Conservation (phyloP, 2,888 invertebrate species). For the Hartigia nigra region DNA sequence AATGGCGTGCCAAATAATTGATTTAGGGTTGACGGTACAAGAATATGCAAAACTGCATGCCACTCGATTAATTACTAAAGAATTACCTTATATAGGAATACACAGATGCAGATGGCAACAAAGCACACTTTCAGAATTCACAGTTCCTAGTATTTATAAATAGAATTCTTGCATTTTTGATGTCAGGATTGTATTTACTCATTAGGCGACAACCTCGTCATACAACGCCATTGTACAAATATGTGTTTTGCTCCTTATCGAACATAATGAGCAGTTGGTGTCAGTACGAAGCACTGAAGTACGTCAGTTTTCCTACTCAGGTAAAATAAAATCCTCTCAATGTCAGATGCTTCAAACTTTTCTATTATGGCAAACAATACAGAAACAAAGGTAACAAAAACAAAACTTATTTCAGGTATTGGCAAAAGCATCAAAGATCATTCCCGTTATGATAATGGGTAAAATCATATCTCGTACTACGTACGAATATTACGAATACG, state of each 20-base stretch:
- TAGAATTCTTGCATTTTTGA: constrained; percentile 84
- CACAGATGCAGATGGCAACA: constrained; percentile 72
- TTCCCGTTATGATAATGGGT: constrained; percentile 99
- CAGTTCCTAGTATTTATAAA: constrained; percentile 98
- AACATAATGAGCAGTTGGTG: constrained; percentile 99
- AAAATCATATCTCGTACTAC: constrained; percentile 87
- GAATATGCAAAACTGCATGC: not conserved
- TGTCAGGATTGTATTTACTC: constrained; percentile 76
- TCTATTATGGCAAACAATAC: not conserved
- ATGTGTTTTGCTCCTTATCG: constrained; percentile 94
- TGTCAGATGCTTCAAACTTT: not conserved
- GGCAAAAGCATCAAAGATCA: constrained; percentile 98
- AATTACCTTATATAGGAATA: constrained; percentile 72
- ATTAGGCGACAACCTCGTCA: constrained; percentile 75
- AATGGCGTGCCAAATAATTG: not conserved
- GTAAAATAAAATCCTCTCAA: constrained; percentile 64
- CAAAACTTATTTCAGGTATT: constrained; percentile 71
- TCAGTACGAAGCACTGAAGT: constrained; percentile 99
- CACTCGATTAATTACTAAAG: not conserved
- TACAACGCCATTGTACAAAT: constrained; percentile 91
- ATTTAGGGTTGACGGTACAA: not conserved
- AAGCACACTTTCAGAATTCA: constrained; percentile 87
- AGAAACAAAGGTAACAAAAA: not conserved
- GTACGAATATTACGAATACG: constrained; percentile 92
- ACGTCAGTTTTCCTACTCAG: constrained; percentile 97